These are phyloP conservation scores for Lymantria monacha DNA, from an alignment of 2,888 invertebrate genomes.

Conservation along the genomic window DNA sequence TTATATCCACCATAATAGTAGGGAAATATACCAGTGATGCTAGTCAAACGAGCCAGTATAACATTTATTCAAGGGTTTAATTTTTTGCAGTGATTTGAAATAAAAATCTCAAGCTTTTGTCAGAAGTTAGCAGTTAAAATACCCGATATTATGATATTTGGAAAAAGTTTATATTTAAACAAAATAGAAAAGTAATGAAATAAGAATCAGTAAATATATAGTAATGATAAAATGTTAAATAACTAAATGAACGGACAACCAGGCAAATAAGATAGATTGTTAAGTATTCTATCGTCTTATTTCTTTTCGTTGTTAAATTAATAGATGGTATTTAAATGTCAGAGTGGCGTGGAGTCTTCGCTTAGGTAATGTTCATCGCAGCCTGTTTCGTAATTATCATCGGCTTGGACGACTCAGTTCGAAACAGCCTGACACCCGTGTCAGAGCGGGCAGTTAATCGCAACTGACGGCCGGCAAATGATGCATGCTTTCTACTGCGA, in stretches of 20 bases:
- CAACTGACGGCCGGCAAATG: constrained; percentile 69
- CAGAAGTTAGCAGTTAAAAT: too few species aligned
- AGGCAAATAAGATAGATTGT: constrained; percentile 11
- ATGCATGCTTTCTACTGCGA: constrained; percentile 64
- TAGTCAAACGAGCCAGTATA: too few species aligned
- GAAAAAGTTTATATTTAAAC: too few species aligned
- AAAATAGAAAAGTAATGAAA: too few species aligned
- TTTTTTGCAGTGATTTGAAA: too few species aligned
- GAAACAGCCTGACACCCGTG: constrained; percentile 46
- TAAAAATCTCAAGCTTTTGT: too few species aligned
- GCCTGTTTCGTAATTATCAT: constrained; percentile 58
- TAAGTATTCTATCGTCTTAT: constrained; percentile 24
- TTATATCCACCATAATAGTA: too few species aligned
- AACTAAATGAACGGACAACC: not conserved
- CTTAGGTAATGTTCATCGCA: constrained; percentile 48
- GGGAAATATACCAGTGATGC: too few species aligned
- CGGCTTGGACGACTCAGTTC: constrained; percentile 7
- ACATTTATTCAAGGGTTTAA: too few species aligned
- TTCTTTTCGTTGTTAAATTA: constrained; percentile 34
- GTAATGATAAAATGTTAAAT: constrained; percentile 12
- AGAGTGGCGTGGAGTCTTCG: constrained; percentile 38
- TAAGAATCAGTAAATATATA: not conserved
- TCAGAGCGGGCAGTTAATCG: constrained; percentile 64
- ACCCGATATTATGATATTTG: too few species aligned
- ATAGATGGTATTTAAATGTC: constrained; percentile 47